phyloP scores from a whole-genome alignment of 2,113 vertebrate species.

The Callionymus lyra region DNA sequence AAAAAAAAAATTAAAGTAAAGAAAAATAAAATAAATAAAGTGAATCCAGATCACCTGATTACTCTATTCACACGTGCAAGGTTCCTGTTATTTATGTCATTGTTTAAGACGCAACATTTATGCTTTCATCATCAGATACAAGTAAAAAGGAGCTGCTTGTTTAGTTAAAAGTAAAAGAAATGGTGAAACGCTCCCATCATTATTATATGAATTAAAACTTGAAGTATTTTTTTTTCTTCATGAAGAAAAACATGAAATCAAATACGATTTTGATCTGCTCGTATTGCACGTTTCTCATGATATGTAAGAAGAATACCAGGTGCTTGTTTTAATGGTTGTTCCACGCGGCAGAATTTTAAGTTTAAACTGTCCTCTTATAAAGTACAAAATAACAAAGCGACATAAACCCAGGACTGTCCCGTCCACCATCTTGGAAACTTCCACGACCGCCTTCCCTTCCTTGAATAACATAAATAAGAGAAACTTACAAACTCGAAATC shows the following conservation, averaged over 20 bases:
- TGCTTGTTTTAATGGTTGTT: too few relatives aligned
- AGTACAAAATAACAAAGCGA: background rate
- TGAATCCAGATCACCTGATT: slow-evolving; percentile 30
- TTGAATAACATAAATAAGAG: slow-evolving; percentile 34
- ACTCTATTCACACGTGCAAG: slow-evolving; percentile 29
- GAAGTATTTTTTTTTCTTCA: too few relatives aligned
- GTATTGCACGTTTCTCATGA: slow-evolving; percentile 29
- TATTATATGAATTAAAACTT: too few relatives aligned
- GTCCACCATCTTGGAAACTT: too few relatives aligned
- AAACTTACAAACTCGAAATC: slow-evolving; percentile 14
- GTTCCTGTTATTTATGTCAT: slow-evolving; percentile 18
- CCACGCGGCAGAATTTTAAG: too few relatives aligned
- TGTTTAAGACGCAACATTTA: too few relatives aligned
- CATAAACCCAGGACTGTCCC: too few relatives aligned
- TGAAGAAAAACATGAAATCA: background rate
- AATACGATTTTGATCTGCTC: slow-evolving; percentile 7
- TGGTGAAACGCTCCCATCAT: too few relatives aligned
- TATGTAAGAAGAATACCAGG: slow-evolving; percentile 16
- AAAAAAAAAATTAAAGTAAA: slow-evolving; percentile 44
- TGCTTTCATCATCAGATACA: too few relatives aligned
- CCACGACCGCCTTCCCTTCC: slow-evolving; percentile 17
- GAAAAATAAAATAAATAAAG: slow-evolving; percentile 60
- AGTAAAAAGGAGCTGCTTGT: too few relatives aligned
- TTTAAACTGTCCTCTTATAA: too few relatives aligned
- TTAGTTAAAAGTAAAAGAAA: background rate